Conservation (phyloP, 2,113 vertebrate species). For the Pteruthius melanotis region DNA sequence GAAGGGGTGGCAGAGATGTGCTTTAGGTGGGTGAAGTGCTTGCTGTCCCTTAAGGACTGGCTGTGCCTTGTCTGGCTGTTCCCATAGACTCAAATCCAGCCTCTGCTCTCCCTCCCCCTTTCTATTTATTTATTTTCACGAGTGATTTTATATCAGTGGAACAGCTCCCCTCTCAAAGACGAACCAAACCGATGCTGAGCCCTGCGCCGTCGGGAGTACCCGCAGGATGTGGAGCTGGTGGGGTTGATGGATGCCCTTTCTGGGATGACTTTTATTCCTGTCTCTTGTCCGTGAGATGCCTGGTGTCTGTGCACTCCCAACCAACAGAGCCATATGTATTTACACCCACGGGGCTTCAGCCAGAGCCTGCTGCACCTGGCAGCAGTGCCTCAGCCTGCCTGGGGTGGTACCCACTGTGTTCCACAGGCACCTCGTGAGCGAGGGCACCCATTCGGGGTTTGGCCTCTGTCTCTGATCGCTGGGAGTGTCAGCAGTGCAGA, state of each 20-base stretch:
- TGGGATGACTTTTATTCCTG: not conserved
- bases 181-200: not conserved
- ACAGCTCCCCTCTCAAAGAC: not conserved
- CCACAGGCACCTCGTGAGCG: accelerated
- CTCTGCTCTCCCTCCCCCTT: not conserved
- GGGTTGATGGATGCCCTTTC: not conserved
- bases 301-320: not conserved
- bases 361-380: not conserved
- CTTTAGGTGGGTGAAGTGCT: not conserved
- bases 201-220: not conserved
- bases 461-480: not conserved
- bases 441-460: not conserved
- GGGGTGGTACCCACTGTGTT: not conserved
- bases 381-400: not conserved
- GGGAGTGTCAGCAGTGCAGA: not conserved
- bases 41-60: not conserved
- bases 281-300: not conserved
- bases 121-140: not conserved
- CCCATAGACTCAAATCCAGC: not conserved
- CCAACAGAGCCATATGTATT: conserved; percentile 29
- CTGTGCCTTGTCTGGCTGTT: not conserved
- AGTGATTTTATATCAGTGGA: not conserved
- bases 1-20: not conserved
- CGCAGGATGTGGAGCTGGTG: not conserved
- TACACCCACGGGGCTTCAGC: not conserved